Evolutionary conservation across 2,113 vertebrate species (phyloP).

Genomic region (Chaetodon auriga): DNA sequence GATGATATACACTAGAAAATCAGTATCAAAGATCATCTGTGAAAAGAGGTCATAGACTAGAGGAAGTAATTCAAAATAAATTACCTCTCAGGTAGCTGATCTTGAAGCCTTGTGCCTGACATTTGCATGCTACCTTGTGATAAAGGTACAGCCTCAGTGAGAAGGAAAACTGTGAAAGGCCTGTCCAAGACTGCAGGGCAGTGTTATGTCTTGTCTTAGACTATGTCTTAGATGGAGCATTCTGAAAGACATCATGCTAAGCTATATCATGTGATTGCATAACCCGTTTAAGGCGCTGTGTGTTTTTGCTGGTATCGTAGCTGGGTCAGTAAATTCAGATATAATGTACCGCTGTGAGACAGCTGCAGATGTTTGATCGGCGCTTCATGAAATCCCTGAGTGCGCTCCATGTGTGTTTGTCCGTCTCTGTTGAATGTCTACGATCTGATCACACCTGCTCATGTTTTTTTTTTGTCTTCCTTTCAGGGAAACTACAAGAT

Average conservation of each 20-base stretch:
- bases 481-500: slow-evolving; percentile 86
- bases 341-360: not conserved
- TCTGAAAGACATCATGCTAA: not conserved
- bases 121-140: not conserved
- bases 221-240: not conserved
- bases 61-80: not conserved
- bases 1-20: not conserved
- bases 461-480: slow-evolving; percentile 9
- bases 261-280: not conserved
- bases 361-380: not conserved
- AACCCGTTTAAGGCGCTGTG: not conserved
- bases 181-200: not conserved
- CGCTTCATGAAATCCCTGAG: not conserved
- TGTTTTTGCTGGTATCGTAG: not conserved
- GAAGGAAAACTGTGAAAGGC: not conserved
- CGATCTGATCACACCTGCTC: not conserved
- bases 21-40: not conserved
- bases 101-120: not conserved
- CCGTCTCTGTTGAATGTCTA: not conserved
- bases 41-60: not conserved
- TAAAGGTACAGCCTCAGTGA: accelerated
- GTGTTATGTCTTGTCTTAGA: not conserved
- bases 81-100: not conserved
- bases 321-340: not conserved
- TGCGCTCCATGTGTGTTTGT: not conserved